Evolutionary conservation across 2,113 vertebrate species (phyloP).

Genomic region (Mellivora capensis): DNA sequence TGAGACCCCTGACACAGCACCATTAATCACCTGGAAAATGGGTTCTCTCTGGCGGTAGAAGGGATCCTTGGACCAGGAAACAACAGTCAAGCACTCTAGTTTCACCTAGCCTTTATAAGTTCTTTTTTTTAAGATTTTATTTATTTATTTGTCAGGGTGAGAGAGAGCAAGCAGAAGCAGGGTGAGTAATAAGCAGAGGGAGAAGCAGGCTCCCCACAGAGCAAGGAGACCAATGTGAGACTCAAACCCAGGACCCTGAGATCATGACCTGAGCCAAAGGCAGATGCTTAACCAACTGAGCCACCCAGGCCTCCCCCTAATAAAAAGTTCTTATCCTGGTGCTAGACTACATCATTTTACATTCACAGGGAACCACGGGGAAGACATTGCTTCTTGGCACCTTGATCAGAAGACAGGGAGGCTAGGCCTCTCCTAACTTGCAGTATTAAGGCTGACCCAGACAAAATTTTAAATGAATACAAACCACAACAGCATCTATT

Average conservation of each 20-base stretch:
- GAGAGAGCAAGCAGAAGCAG: too few species aligned
- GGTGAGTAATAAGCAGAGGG: too few species aligned
- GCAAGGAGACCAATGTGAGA: too few species aligned
- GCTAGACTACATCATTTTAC: neutral
- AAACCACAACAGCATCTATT: constrained; percentile 14
- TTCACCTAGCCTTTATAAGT: neutral
- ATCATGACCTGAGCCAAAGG: neutral
- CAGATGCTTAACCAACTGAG: neutral
- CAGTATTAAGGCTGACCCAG: neutral
- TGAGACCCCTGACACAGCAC: neutral
- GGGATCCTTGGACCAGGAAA: neutral
- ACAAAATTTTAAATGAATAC: neutral
- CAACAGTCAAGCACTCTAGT: neutral
- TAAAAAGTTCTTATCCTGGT: neutral
- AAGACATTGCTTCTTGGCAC: neutral
- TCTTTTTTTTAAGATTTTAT: too few species aligned
- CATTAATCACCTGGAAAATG: neutral
- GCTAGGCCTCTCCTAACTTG: neutral
- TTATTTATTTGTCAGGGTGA: too few species aligned
- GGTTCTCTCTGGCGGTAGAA: neutral
- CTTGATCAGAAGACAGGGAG: neutral
- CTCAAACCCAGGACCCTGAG: neutral
- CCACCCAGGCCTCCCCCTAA: neutral
- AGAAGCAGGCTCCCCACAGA: too few species aligned
- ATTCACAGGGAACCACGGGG: neutral